Percentiles rank a stretch among this genome's conserved stretches.
phyloP scores from a whole-genome alignment of 2,113 vertebrate species.

The Pangasianodon gigas region DNA sequence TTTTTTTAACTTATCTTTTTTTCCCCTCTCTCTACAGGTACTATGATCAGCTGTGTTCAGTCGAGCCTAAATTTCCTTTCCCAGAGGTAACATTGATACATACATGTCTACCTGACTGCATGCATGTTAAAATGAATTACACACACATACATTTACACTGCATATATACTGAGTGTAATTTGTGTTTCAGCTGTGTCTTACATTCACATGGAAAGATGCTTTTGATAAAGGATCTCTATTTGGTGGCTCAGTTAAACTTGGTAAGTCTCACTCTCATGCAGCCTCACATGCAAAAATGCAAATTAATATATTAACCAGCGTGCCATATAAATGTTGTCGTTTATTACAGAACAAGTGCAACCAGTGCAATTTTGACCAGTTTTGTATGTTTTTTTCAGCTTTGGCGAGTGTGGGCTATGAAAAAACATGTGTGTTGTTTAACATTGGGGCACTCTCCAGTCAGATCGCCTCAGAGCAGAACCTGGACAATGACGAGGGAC shows the following conservation, averaged over 20 bases:
- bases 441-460: slow-evolving; percentile 91
- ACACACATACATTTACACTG: too few species aligned
- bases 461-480: slow-evolving; percentile 98
- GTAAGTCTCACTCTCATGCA: slow-evolving; percentile 71
- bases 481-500: slow-evolving; percentile 92
- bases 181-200: slow-evolving; percentile 86
- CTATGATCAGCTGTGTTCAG: slow-evolving; percentile 93
- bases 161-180: slow-evolving; percentile 43
- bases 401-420: slow-evolving; percentile 95
- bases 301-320: not conserved
- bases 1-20: not conserved
- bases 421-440: slow-evolving; percentile 97
- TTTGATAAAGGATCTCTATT: slow-evolving; percentile 99
- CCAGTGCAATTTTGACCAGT: not conserved
- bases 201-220: slow-evolving; percentile 98
- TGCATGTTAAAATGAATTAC: not conserved
- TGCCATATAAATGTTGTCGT: not conserved
- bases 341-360: not conserved
- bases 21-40: slow-evolving; percentile 74
- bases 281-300: slow-evolving; percentile 19
- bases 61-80: slow-evolving; percentile 98
- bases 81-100: slow-evolving; percentile 81
- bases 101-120: not conserved
- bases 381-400: slow-evolving; percentile 70
- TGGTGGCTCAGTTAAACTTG: slow-evolving; percentile 92